Conservation (phyloP, 2,797 vertebrate species). For the Pangasius djambal region DNA sequence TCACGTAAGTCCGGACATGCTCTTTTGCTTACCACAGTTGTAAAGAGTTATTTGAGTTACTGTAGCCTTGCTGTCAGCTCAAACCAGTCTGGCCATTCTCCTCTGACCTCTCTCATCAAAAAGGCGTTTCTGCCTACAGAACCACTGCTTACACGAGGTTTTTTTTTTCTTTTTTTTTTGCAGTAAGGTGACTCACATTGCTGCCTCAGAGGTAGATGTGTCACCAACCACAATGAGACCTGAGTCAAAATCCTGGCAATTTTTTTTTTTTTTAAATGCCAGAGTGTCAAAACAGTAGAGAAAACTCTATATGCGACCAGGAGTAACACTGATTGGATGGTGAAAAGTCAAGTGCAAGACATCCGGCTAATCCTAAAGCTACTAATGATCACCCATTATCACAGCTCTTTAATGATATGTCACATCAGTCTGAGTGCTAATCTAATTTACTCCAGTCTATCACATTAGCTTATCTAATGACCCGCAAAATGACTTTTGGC, state of each 20-base stretch:
- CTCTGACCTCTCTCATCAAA: too few species aligned
- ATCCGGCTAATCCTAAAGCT: constrained; percentile 19
- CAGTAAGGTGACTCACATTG: not conserved
- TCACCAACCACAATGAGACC: not conserved
- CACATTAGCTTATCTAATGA: constrained; percentile 59
- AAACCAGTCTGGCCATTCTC: not conserved
- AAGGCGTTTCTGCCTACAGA: not conserved
- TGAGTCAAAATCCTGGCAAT: not conserved
- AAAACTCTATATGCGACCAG: not conserved
- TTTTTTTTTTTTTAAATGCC: not conserved
- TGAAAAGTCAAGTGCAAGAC: constrained; percentile 3
- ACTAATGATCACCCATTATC: constrained; percentile 47
- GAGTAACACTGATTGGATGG: not conserved
- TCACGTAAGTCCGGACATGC: not conserved
- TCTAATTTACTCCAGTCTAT: constrained; percentile 40
- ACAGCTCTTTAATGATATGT: constrained; percentile 51
- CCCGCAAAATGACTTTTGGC: constrained; percentile 51
- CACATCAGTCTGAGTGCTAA: constrained; percentile 39
- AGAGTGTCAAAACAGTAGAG: constrained; percentile 6
- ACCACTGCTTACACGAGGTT: not conserved
- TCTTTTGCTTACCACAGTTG: not conserved
- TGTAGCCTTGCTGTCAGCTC: not conserved
- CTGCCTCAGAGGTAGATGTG: not conserved
- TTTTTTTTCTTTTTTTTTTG: not conserved
- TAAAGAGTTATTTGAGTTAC: not conserved